These are phyloP conservation scores for Australoheros scitulus DNA, from an alignment of 2,113 vertebrate species.

Conservation along the genomic window DNA sequence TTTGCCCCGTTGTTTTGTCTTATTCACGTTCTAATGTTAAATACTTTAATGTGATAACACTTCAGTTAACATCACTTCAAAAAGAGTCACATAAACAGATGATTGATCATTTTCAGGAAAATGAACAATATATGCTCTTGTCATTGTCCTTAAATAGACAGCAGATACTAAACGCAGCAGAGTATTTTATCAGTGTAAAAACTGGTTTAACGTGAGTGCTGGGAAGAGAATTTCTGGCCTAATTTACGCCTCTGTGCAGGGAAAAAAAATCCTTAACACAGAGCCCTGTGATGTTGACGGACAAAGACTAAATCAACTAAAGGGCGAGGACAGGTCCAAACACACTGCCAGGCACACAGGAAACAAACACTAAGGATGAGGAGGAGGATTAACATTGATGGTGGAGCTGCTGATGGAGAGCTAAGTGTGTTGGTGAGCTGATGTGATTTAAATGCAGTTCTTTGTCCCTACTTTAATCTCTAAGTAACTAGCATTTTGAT, in stretches of 20 bases:
- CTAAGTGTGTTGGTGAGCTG: background rate
- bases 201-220: background rate
- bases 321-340: background rate
- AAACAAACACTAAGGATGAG: background rate
- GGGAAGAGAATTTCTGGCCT: accelerated
- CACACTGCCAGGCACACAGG: background rate
- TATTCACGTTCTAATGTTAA: background rate
- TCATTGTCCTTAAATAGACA: too few species aligned
- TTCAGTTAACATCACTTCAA: background rate
- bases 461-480: background rate
- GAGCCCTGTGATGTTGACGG: background rate
- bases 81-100: background rate
- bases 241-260: background rate
- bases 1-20: background rate
- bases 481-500: background rate
- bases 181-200: background rate
- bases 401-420: background rate
- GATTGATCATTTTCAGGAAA: background rate
- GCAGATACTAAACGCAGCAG: background rate
- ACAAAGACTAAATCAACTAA: background rate
- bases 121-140: too few species aligned
- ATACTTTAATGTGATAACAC: too few species aligned
- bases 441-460: background rate
- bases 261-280: background rate
- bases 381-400: background rate